Evolutionary conservation across 2,113 vertebrate genomes (phyloP), one percentile per base, ranked within the genome.

Genomic region (Polyodon spathula): DNA sequence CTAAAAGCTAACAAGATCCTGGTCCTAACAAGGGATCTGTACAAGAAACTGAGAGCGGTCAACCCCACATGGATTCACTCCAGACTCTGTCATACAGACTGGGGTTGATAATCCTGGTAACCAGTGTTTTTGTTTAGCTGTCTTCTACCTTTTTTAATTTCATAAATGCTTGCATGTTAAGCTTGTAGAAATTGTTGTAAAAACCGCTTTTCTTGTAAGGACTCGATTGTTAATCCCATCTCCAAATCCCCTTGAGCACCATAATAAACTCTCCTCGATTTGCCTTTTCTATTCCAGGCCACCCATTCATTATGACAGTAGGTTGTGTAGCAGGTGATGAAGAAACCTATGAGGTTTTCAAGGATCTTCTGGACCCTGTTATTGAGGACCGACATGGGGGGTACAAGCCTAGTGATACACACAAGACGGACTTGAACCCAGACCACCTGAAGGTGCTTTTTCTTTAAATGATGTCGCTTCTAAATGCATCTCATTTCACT

Each of bases 231-330:
- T 37, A 17, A 11, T 9, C 58, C 42, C 38, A n/a, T 63, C n/a
- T 44, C 66, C 5, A 50, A 50, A 10, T 10, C 5, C 12, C 12
- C n/a, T 52, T n/a, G 4, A 1, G 11, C 10, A 37, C 17, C 46
- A 27, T 2, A 52, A 38, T 52, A 15, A 39, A 60, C 12, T 51
- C 6, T 14, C 59, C 15, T 64, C 37, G n/a, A n/a, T 68, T 37
- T 78, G 72, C 27, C 68, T 66, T 65, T 58, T 71, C 70, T 63
- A 62, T 72, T 67, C 57, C 74, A 95, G 96, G 95, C 46, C 96
- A 99, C 68, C 94, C 95, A 40, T 98, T 77, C 78, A 97, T 98
- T 74, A 88, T 97, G 94, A 97, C 95, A 0, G 94, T 98, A 80
- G 94, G 94, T 68, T 92, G 90, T 0, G 94, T 94, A 57, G 94